phyloP scores from a whole-genome alignment of 2,113 vertebrate genomes.

The Ailuropoda melanoleuca region DNA sequence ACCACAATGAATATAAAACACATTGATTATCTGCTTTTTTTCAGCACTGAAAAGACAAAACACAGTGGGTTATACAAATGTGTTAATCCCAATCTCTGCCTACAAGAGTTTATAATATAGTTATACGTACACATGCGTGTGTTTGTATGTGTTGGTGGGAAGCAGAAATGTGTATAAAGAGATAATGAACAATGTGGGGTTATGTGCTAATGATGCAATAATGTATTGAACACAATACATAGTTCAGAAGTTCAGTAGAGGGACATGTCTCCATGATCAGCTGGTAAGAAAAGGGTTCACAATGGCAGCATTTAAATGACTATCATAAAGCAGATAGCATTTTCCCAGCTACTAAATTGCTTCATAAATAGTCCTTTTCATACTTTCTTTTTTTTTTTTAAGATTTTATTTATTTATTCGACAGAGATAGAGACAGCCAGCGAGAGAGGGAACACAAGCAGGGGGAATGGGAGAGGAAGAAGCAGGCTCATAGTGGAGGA shows the following conservation, averaged over 20 bases:
- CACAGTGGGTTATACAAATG: not conserved
- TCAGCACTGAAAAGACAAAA: not conserved
- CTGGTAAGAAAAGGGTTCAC: not conserved
- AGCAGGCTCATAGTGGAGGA: no score
- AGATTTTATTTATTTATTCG: no score
- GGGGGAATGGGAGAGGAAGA: no score
- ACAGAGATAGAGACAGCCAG: no score
- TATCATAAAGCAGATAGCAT: not conserved
- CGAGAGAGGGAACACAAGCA: no score
- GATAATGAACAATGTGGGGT: not conserved
- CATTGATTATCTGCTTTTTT: not conserved
- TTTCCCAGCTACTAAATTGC: not conserved
- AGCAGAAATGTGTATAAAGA: not conserved
- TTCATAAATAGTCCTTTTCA: not conserved
- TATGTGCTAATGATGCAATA: not conserved
- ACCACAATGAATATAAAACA: not conserved
- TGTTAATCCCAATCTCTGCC: not conserved
- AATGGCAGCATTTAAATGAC: not conserved
- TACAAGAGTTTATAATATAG: not conserved
- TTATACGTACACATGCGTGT: not conserved
- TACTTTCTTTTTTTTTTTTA: not conserved
- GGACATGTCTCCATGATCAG: not conserved
- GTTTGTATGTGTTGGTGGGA: not conserved
- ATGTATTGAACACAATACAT: not conserved
- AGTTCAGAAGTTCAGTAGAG: not conserved